Conservation (phyloP, 2,888 invertebrate species). For the Polia nebulosa region DNA sequence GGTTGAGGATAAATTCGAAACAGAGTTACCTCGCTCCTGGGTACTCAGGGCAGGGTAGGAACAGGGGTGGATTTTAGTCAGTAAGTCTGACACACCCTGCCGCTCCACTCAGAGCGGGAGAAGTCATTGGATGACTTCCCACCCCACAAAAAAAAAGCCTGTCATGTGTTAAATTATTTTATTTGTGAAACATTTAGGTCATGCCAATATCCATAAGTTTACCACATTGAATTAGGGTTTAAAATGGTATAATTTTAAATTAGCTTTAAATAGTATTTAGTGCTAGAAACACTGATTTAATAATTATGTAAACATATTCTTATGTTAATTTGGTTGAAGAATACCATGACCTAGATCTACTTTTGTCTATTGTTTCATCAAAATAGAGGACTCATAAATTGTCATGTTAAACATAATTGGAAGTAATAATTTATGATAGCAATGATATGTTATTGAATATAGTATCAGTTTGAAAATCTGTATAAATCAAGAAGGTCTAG, state of each 20-base stretch:
- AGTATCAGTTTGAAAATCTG: neutral
- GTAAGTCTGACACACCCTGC: no score
- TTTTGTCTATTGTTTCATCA: slow-evolving; percentile 18
- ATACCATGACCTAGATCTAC: slow-evolving; percentile 27
- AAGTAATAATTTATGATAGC: neutral
- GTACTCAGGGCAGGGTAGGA: no score
- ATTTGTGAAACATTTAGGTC: neutral
- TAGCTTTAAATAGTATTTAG: slow-evolving; percentile 3
- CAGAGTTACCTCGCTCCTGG: no score
- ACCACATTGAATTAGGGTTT: neutral
- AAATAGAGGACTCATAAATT: neutral
- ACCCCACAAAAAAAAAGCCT: no score
- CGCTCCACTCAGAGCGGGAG: no score
- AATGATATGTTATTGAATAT: neutral
- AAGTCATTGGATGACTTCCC: no score
- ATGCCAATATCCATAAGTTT: neutral
- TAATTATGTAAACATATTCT: slow-evolving; percentile 2
- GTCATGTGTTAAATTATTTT: neutral
- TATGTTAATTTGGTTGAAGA: slow-evolving; percentile 34
- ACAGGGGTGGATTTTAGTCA: no score
- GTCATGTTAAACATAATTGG: neutral
- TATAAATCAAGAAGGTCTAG: neutral
- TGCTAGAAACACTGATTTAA: neutral
- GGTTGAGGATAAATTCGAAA: no score
- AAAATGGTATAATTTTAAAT: neutral